Evolutionary conservation across 2,888 invertebrate genomes (phyloP), one percentile per base, ranked within the genome.

Genomic region (Epinotia nisella): DNA sequence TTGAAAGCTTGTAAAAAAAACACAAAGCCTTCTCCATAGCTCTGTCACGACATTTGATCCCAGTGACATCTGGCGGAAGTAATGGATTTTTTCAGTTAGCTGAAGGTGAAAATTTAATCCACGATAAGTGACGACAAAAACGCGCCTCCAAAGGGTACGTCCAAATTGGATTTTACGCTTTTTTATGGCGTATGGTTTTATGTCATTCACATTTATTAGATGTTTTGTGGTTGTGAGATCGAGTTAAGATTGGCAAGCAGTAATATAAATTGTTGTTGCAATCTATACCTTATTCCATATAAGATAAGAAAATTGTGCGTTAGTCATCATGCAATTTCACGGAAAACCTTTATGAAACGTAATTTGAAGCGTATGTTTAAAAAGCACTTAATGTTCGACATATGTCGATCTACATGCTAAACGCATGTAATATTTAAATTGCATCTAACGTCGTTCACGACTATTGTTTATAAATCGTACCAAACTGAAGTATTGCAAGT

Each of bases 101-200:
- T 93, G 93, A 92, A 93, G 93, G 93, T 93, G 93, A 93, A 93
- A 93, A 93, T 93, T 92, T 93, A 93, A 93, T 93, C 92, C 89
- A 86, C 87, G 87, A 89, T 87, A 90, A 90, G 89, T 87, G 88
- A 87, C 86, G 88, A 88, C 58, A 84, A 87, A 86, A 85, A 83
- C 85, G 82, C 81, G 79, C 39, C 17, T 45, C 58, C 65, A 74
- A 72, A 72, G 67, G 72, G 61, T 72, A 61, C 55, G 67, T 67
- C 72, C 62, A 72, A 72, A 72, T 71, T 72, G 72, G 67, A 72
- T 72, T 72, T 72, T 68, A 72, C 72, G 72, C 45, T 68, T 45
- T n/a, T 67, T 67, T 71, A 35, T 49, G 53, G 53, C 67, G 67
- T 15, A 67, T 61, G 55, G 41, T 72, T 71, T 67, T 61, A 58